A percentile compares a stretch with the other conserved stretches of the same genome.
Evolutionary conservation across 35 echinoderm and acorn worm genomes (phyloP).

Genomic region (Acanthaster planci): DNA sequence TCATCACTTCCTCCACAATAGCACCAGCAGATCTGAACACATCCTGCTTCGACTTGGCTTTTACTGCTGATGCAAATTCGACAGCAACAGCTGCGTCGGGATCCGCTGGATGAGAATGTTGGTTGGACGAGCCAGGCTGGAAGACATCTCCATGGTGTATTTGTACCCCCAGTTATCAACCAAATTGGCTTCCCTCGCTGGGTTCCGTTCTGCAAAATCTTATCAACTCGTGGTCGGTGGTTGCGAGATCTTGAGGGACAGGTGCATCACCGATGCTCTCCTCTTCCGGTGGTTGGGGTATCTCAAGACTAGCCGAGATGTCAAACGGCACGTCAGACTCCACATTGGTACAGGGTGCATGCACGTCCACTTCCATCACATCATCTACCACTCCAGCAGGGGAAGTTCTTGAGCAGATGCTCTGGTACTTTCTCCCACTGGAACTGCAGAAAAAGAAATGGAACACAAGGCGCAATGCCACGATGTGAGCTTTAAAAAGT

Average conservation of each 20-base stretch:
- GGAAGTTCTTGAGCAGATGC: not conserved
- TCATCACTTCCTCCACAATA: not conserved
- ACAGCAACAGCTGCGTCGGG: not conserved
- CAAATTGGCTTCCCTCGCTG: not conserved
- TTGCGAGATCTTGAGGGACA: too few relatives aligned
- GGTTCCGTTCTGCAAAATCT: not conserved
- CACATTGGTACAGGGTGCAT: not conserved
- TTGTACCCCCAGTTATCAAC: not conserved
- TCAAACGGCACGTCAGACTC: not conserved
- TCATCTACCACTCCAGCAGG: not conserved
- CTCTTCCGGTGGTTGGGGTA: not conserved
- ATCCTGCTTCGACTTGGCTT: not conserved
- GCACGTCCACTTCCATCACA: not conserved
- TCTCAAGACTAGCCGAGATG: not conserved
- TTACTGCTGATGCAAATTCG: not conserved
- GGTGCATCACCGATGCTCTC: not conserved
- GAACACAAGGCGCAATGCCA: not conserved
- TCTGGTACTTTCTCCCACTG: not conserved
- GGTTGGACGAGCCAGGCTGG: not conserved
- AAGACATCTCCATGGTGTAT: conserved; percentile 1
- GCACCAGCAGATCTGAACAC: not conserved
- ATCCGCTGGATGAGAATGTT: not conserved
- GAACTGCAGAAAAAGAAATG: not conserved
- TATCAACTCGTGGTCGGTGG: too few relatives aligned
- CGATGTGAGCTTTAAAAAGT: not conserved